Conservation (phyloP, 2,888 invertebrate genomes). For the Atrina japonica region DNA sequence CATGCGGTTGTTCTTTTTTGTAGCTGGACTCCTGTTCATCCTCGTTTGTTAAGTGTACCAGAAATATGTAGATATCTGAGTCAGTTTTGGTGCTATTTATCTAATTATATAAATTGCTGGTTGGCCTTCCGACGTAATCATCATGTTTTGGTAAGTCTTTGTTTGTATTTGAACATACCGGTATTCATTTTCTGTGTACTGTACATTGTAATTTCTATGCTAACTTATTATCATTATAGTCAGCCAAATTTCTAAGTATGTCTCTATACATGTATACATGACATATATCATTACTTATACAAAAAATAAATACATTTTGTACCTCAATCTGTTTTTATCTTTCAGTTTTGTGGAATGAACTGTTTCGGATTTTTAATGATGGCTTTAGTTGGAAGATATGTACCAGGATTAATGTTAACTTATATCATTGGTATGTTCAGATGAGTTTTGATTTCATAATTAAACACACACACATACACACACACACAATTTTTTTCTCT, state of each 20-base stretch:
- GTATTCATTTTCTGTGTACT: too few relatives aligned
- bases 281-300: too few relatives aligned
- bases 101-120: constrained; percentile 58
- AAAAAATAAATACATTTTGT: too few relatives aligned
- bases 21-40: constrained; percentile 80
- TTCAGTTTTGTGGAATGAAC: constrained; percentile 78
- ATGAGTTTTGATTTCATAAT: too few relatives aligned
- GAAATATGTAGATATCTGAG: constrained; percentile 76
- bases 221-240: too few relatives aligned
- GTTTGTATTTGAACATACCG: too few relatives aligned
- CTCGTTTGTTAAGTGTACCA: constrained; percentile 78
- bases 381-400: constrained; percentile 74
- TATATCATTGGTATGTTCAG: constrained; percentile 78
- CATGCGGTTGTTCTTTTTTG: too few relatives aligned
- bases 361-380: constrained; percentile 67
- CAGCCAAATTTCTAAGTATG: too few relatives aligned
- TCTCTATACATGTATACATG: too few relatives aligned
- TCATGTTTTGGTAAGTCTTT: constrained; percentile 68
- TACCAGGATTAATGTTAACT: constrained; percentile 77
- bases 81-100: constrained; percentile 58
- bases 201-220: neutral
- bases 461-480: too few relatives aligned
- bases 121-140: constrained; percentile 64
- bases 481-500: too few relatives aligned
- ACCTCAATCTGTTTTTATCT: constrained; percentile 18